phyloP scores from a whole-genome alignment of 2,113 vertebrate genomes.

The Chinchilla lanigera region DNA sequence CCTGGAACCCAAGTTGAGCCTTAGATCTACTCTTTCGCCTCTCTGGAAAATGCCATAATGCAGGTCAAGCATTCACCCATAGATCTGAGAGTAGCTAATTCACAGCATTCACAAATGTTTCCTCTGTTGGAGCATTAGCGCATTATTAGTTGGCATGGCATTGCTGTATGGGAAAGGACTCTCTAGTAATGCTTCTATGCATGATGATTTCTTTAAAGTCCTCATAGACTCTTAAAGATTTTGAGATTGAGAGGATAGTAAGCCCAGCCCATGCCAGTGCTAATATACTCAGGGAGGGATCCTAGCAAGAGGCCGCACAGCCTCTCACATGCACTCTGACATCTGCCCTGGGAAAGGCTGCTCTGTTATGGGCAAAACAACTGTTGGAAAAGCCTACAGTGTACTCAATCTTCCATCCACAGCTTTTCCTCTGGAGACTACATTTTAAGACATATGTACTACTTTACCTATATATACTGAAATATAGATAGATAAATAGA shows the following conservation, averaged over 20 bases:
- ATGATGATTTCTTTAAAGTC: not conserved
- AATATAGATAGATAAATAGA: not conserved
- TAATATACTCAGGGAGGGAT: not conserved
- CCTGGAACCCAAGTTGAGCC: not conserved
- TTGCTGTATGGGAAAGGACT: not conserved
- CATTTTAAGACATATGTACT: not conserved
- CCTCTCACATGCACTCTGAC: not conserved
- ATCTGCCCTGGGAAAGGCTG: not conserved
- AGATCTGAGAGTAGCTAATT: not conserved
- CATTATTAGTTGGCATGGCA: no score
- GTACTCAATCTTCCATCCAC: not conserved
- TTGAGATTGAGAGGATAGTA: not conserved
- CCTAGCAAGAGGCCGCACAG: not conserved
- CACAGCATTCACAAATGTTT: not conserved
- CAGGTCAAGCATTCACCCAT: not conserved
- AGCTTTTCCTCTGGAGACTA: not conserved
- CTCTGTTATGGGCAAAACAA: not conserved
- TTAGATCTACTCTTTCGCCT: not conserved
- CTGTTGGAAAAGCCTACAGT: not conserved
- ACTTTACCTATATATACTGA: not conserved
- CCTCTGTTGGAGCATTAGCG: not conserved
- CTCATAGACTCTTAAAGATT: not conserved
- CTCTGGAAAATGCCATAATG: not conserved
- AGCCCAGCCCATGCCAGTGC: not conserved
- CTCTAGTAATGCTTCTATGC: not conserved